phyloP scores from a whole-genome alignment of 2,797 vertebrate species.

The Falco naumanni region DNA sequence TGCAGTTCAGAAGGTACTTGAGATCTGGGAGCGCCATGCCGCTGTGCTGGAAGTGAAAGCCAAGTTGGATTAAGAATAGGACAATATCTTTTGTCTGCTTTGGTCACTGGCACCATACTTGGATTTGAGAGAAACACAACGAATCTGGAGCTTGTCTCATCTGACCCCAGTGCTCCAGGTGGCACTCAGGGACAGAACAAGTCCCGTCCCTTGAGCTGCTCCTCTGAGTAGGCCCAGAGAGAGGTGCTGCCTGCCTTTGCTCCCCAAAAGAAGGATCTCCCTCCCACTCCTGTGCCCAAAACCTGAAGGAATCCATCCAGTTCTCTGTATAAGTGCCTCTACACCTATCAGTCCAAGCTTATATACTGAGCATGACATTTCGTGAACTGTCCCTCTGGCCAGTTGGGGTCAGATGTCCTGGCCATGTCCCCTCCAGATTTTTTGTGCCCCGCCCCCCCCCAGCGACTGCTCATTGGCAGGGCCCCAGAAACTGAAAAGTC shows the following conservation, averaged over 20 bases:
- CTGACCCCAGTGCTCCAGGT: fast-evolving
- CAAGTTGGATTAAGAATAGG: neutral
- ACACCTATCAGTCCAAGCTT: neutral
- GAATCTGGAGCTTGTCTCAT: neutral
- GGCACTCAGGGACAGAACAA: too few species aligned
- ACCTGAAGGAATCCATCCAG: fast-evolving
- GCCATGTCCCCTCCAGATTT: neutral
- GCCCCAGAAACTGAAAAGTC: neutral
- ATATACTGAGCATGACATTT: neutral
- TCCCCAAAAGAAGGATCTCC: neutral
- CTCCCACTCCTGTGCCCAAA: neutral
- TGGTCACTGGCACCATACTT: fast-evolving
- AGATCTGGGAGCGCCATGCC: neutral
- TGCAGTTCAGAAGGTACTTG: neutral
- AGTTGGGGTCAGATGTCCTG: neutral
- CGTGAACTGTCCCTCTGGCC: neutral
- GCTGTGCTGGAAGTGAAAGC: neutral
- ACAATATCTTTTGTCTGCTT: neutral
- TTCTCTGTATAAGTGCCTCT: too few species aligned
- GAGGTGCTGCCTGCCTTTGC: neutral
- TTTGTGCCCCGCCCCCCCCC: neutral
- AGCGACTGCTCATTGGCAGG: neutral
- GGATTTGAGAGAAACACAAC: neutral
- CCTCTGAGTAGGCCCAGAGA: neutral
- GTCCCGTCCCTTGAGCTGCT: neutral